Evolutionary conservation across 2,113 vertebrate genomes (phyloP), one percentile per base, ranked within the genome.

Genomic region (Aplodontia rufa): DNA sequence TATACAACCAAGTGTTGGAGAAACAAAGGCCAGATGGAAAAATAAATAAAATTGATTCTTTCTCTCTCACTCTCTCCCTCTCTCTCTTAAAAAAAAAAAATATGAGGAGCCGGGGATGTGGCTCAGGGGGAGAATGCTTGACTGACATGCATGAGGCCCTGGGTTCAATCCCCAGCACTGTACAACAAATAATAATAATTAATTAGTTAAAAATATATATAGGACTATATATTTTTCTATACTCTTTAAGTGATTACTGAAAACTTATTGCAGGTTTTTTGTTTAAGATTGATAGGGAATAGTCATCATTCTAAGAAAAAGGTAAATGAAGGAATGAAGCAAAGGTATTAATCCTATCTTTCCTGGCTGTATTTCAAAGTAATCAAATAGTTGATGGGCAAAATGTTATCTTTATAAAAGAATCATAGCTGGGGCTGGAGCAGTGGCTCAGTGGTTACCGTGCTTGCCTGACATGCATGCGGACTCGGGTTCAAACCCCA

Each of bases 351-450:
- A 51, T 88, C 40, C 53, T 81, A 16, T 24, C 58, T 91, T 94
- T 42, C 45, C 12, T 66, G 12, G 51, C 35, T 94, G 30, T 62
- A 55, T 79, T 90, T 90, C 80, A 90, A 79, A 84, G 66, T 37
- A 87, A 82, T 47, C 42, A 62, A 72, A 47, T 76, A 68, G 42
- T 72, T 69, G 28, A 37, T 32, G 10, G 81, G 55, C 69, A 74
- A 86, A 95, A 79, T 13, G 51, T 64, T 81, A 60, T 69, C n/a
- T 96, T 84, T 71, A 26, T 12, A 82, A 80, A 93, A 90, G 69
- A 94, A 66, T 79, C 37, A 26, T 58, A n/a, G n/a, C n/a, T n/a
- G n/a, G n/a, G n/a, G n/a, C n/a, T n/a, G n/a, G n/a, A n/a, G n/a
- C n/a, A n/a, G n/a, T n/a, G n/a, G n/a, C n/a, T n/a, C n/a, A n/a